Conservation (phyloP, 2,888 invertebrate genomes). For the Adelphocoris suturalis region DNA sequence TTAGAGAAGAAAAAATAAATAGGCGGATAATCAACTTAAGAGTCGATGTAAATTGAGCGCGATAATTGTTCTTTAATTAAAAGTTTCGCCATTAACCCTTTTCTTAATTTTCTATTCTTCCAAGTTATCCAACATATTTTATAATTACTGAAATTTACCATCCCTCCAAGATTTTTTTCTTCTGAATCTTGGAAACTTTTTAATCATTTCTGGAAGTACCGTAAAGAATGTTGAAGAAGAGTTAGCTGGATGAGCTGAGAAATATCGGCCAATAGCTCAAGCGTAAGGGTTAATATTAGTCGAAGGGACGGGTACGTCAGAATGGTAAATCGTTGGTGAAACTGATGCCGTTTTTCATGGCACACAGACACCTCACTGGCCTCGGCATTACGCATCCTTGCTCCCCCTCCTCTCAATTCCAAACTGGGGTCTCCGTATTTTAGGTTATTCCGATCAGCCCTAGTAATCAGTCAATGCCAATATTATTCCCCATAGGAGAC, state of each 20-base stretch:
- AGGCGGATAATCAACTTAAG: not conserved
- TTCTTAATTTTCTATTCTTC: slow-evolving; percentile 24
- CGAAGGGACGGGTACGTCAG: slow-evolving; percentile 20
- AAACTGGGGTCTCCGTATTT: not conserved
- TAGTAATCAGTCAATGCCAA: slow-evolving; percentile 49
- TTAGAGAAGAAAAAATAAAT: not conserved
- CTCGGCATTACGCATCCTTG: not conserved
- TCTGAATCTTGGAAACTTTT: slow-evolving; percentile 23
- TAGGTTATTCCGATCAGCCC: slow-evolving; percentile 57
- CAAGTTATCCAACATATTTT: slow-evolving; percentile 48
- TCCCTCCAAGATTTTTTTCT: not conserved
- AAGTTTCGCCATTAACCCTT: slow-evolving; percentile 45
- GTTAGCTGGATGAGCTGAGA: not conserved
- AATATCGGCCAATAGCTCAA: slow-evolving; percentile 59
- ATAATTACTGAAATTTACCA: slow-evolving; percentile 55
- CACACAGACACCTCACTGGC: not conserved
- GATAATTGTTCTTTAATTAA: slow-evolving; percentile 64
- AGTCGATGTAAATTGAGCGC: slow-evolving; percentile 27
- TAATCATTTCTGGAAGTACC: not conserved
- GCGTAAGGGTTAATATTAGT: slow-evolving; percentile 59
- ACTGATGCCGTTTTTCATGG: slow-evolving; percentile 58
- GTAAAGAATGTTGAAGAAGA: not conserved
- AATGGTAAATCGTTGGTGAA: slow-evolving; percentile 60
- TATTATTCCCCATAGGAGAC: slow-evolving; percentile 43
- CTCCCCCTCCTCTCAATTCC: not conserved